phyloP scores from a whole-genome alignment of 2,797 vertebrate genomes.

The Australoheros facetus region DNA sequence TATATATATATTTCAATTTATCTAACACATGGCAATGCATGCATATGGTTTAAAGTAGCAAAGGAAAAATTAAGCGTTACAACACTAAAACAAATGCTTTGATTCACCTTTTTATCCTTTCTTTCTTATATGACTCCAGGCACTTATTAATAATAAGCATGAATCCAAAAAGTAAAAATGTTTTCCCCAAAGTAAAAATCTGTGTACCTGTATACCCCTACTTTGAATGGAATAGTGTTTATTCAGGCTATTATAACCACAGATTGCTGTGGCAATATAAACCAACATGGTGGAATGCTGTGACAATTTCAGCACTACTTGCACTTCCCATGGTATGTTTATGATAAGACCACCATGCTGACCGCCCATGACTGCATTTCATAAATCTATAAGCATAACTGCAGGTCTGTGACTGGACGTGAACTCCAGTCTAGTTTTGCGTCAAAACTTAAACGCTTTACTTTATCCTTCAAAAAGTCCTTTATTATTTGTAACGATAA shows the following conservation, averaged over 20 bases:
- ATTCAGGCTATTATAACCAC: not conserved
- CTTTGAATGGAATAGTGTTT: not conserved
- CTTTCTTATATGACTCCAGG: not conserved
- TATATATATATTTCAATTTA: not conserved
- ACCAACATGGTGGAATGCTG: not conserved
- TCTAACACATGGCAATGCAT: not conserved
- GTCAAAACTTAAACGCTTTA: not conserved
- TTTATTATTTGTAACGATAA: not conserved
- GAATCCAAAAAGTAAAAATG: not conserved
- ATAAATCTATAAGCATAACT: not conserved
- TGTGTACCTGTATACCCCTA: not conserved
- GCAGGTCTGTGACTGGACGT: not conserved
- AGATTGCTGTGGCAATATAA: not conserved
- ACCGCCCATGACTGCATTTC: not conserved
- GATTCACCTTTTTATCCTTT: not conserved
- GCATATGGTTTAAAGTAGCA: no score
- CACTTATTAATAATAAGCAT: not conserved
- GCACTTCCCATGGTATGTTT: slow-evolving; percentile 1
- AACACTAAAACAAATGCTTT: not conserved
- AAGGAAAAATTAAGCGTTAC: not conserved
- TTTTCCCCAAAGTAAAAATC: not conserved
- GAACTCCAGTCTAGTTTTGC: not conserved
- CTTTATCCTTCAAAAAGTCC: accelerated
- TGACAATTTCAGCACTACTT: not conserved
- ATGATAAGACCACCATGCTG: accelerated